Evolutionary conservation across 2,797 vertebrate genomes (phyloP), one percentile per base, ranked within the genome.

Genomic region (Rhodeus uyekii): DNA sequence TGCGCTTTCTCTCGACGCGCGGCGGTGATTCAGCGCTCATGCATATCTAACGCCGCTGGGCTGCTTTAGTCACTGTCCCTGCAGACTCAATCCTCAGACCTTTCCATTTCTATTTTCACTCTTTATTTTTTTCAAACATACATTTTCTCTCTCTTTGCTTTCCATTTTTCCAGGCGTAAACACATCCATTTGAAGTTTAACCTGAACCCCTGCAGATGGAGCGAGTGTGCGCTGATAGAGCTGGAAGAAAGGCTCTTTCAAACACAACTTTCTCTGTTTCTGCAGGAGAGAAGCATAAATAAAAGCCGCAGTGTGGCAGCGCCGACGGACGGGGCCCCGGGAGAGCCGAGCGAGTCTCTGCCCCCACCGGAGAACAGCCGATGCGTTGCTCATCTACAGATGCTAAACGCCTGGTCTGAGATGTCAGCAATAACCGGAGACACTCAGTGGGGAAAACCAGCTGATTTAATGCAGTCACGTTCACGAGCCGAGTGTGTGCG

Each of bases 241-340:
- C 83, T 55, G 3, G 39, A 44, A 67, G 82, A 85, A 82, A 74
- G 44, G 8, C 32, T 82, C 76, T 84, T 86, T 88, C 82, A 83
- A 83, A 83, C 60, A 83, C 76, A 82, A 82, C 78, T 80, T 9
- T 72, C 48, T 72, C 29, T 46, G 68, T 83, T 67, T 78, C 9
- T 67, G 55, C 46, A 44, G 53, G 27, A 74, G 64, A 87, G 81
- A 85, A 85, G 78, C 84, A 86, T 58, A 86, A 87, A 87, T 88
- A 87, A 87, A 87, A 86, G 76, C 74, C 42, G 65, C 77, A 27
- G 81, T 19, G 46, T 16, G 7, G 46, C 46, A 8, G 46, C 46
- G 46, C 16, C 86, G 88, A 89, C 88, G 84, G 88, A 90, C 87
- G 85, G 84, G 76, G n/a, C 65, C 83, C 81, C 80, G 61, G 74